Evolutionary conservation across 2,888 invertebrate genomes (phyloP), one percentile per base, ranked within the genome.

Genomic region (Sarcophaga rosellei): DNA sequence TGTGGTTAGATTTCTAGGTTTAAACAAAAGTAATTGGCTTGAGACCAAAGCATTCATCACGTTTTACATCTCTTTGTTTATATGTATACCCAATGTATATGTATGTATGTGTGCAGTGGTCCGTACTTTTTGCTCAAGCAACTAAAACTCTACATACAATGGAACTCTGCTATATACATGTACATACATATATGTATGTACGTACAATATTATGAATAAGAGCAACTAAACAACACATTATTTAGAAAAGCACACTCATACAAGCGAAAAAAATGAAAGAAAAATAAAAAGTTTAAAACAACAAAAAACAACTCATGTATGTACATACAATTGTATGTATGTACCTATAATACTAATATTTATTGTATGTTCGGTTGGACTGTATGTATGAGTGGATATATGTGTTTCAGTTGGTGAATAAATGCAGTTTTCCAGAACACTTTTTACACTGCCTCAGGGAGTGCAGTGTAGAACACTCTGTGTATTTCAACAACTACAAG

Each of bases 41-140:
- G 86, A 45, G 84, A 84, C 84, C 81, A 81, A 12, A 81, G 69
- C 81, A 86, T 86, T 86, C 86, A 84, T 86, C 86, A 86, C 86
- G 20, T 81, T 84, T 77, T 45, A 44, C 68, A 69, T 70, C 47
- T 70, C 53, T 53, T 62, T 84, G 61, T 84, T 69, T 59, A 61
- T 74, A 59, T 66, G 20, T 47, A 69, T 21, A n/a, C 66, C 61
- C 25, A 61, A 47, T n/a, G 53, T 70, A 12, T 57, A 12, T 57
- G 15, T 70, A 21, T 45, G 25, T n/a, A 61, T 20, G 10, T 8
- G 21, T 61, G 20, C 4, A 20, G 5, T 35, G 21, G 21, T 8
- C 69, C 76, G 23, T 57, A 35, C 59, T 74, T 66, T 65, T 57
- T 57, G 62, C 53, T 76, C 63, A 74, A 3, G 62, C 63, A 63